Conservation (phyloP, 2,797 vertebrate genomes). For the Carapus acus region DNA sequence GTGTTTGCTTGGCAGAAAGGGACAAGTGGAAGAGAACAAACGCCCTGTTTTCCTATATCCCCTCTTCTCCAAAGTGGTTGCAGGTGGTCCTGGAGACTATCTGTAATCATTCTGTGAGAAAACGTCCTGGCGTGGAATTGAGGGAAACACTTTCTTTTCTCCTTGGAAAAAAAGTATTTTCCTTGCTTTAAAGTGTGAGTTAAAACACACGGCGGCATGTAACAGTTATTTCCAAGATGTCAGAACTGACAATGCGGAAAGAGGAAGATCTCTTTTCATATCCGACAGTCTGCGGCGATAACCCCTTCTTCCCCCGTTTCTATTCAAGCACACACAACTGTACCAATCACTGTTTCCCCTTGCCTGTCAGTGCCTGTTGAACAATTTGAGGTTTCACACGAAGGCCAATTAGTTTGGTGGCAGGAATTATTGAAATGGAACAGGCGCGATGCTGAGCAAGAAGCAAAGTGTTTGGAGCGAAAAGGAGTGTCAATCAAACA, state of each 20-base stretch:
- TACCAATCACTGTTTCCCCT: constrained; percentile 47
- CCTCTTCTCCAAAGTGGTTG: no score
- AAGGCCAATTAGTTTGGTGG: constrained; percentile 71
- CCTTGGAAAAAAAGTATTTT: no score
- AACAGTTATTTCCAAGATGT: constrained; percentile 23
- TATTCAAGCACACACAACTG: constrained; percentile 39
- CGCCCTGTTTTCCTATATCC: no score
- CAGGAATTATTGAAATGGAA: constrained; percentile 68
- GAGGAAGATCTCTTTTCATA: background rate
- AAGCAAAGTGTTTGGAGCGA: constrained; percentile 49
- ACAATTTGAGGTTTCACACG: constrained; percentile 60
- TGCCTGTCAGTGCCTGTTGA: constrained; percentile 57
- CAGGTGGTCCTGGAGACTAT: no score
- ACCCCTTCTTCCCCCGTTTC: constrained; percentile 32
- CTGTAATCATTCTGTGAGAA: no score
- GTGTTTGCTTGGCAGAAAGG: no score
- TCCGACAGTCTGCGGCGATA: constrained; percentile 23
- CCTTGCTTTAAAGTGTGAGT: no score
- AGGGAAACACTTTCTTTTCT: no score
- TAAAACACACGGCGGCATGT: background rate
- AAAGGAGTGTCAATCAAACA: constrained; percentile 63
- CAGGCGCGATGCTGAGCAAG: constrained; percentile 56
- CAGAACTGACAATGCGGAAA: constrained; percentile 7
- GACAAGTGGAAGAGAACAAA: no score
- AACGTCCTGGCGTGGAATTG: no score